These are phyloP conservation scores for Brevipalpus yothersi DNA, from an alignment of 1,140 invertebrate species.

Conservation along the genomic window DNA sequence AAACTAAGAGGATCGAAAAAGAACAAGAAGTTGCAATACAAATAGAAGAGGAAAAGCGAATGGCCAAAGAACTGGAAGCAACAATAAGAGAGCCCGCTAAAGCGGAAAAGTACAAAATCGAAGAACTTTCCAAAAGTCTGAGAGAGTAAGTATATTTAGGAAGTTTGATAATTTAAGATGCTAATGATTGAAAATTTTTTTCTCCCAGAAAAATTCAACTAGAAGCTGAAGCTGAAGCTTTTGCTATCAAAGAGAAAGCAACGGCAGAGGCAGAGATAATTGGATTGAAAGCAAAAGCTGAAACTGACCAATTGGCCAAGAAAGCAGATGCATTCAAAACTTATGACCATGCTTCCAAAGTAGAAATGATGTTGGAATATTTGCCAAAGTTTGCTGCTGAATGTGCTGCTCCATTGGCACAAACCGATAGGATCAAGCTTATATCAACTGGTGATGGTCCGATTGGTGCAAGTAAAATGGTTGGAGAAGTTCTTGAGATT, in stretches of 20 bases:
- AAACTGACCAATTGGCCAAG: conserved; percentile 24
- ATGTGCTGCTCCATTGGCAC: conserved; percentile 23
- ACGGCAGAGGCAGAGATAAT: conserved; percentile 27
- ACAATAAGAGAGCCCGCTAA: conserved; percentile 24
- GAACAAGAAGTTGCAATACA: conserved; percentile 22
- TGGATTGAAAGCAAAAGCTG: conserved; percentile 25
- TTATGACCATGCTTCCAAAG: conserved; percentile 24
- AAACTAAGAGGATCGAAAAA: conserved; percentile 23
- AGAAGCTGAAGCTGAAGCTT: conserved; percentile 66
- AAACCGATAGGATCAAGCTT: conserved; percentile 42
- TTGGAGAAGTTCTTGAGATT: conserved; percentile 72
- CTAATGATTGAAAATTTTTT: conserved; percentile 70
- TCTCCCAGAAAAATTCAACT: conserved; percentile 73
- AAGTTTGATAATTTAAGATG: too few species aligned
- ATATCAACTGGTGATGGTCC: conserved; percentile 73
- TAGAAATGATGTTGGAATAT: conserved; percentile 2
- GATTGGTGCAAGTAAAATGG: conserved; percentile 72
- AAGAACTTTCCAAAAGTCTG: conserved; percentile 80
- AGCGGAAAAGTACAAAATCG: conserved; percentile 34
- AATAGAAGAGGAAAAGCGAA: conserved; percentile 18
- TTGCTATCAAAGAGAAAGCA: conserved; percentile 36
- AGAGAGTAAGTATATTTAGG: conserved; percentile 28
- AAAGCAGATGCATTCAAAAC: conserved; percentile 24
- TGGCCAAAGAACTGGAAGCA: conserved; percentile 21
- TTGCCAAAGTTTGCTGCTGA: conserved; percentile 18